Base-by-base conservation (phyloP, 2,113 vertebrate species). In the Heterotilapia buettikoferi region DNA sequence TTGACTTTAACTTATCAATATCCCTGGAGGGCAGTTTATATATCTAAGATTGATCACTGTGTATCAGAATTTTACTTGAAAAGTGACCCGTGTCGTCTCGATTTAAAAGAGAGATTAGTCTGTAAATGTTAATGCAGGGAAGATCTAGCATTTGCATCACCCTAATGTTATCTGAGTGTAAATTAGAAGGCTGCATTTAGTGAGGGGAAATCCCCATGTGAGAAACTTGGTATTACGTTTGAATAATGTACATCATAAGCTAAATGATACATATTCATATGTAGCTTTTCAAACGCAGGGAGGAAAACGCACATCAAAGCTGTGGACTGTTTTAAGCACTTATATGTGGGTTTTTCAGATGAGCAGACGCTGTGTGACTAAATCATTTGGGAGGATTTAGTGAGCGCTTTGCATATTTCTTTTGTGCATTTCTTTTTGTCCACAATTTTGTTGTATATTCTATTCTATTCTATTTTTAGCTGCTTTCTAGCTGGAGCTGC, bases 361-460 rank as follows among this genome's bases (percentile, higher is more conserved):
- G 79, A 47, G 24, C 31, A 16, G 59, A 36, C 3, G 53, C 73
- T 78, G 31, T 11, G 56, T 12, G 68, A 84, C 84, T 33, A 86
- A 89, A 54, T 89, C 90, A 73, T 89, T 82, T 82, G 79, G 63
- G 90, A 83, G 84, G 84, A 80, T 93, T 92, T 73, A 84, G 54
- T 14, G 76, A 86, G 66, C 4, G 5, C 73, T 88, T 86, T 87
- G 61, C 54, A 47, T 56, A 82, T 92, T 92, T 90, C 82, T 78
- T 84, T 73, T 83, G 24, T 73, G 52, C 19, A 7, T 84, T 85
- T 13, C 80, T 71, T 92, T 93, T 93, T 80, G 88, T 92, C 84
- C 61, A 66, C 10, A 38, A 21, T 13, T 66, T 66, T 21, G 61
- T 66, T 66, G 33, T 21, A 13, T 24, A 24, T 54, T 54, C 26